Conservation (phyloP, 2,888 invertebrate species). For the Luffia ferchaultella region DNA sequence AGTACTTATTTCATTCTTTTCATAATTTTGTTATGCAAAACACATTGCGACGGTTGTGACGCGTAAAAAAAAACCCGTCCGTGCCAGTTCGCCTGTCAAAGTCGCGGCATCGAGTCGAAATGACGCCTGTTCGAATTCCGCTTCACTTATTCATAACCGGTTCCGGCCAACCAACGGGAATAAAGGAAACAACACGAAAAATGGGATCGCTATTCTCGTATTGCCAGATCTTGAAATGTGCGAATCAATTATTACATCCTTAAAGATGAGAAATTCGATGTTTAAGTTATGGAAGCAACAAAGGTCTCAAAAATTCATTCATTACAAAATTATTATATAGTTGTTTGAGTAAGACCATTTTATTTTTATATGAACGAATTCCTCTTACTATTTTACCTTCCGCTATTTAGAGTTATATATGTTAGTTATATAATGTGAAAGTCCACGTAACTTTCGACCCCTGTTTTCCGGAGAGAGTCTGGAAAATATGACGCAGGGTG, state of each 20-base stretch:
- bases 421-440: no score
- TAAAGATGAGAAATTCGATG: no score
- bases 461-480: slow-evolving; percentile 41
- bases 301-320: no score
- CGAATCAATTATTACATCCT: no score
- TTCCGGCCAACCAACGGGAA: slow-evolving; percentile 16
- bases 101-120: not conserved
- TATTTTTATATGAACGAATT: no score
- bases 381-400: no score
- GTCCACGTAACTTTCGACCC: slow-evolving; percentile 49
- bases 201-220: slow-evolving; percentile 1
- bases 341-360: no score
- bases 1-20: no score
- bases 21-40: not conserved
- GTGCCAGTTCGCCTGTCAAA: not conserved
- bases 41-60: not conserved
- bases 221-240: not conserved
- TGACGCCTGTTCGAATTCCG: not conserved
- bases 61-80: not conserved
- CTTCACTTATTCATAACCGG: slow-evolving; percentile 20
- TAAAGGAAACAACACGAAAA: slow-evolving; percentile 8
- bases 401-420: no score
- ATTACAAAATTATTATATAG: no score
- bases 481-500: slow-evolving; percentile 30
- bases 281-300: no score